Base-by-base conservation (phyloP, 2,113 vertebrate genomes). In the Ciconia maguari region DNA sequence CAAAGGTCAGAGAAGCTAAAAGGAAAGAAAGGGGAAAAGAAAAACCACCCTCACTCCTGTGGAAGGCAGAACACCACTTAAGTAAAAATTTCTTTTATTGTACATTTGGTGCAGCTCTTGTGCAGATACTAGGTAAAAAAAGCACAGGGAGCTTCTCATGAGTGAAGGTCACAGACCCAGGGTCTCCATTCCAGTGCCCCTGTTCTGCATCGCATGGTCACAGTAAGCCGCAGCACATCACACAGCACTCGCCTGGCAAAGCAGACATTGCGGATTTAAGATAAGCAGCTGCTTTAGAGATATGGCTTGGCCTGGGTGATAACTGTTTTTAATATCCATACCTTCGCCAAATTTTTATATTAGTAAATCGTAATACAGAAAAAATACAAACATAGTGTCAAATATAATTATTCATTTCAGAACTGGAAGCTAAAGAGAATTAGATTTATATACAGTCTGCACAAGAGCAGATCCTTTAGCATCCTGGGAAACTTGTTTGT, bases 181-280 rank as follows among this genome's bases (percentile, higher is more conserved):
- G n/a, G 7, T n/a, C n/a, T 21, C n/a, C 16, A 3, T 7, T 9
- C 38, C 46, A 46, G 18, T 0, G 2, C 2, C 11, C 17, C 61
- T 3, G 6, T 27, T 48, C 36, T 6, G 60, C 57, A 29, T 2
- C 2, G 2, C 51, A 0, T 0, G 8, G n/a, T 11, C 49, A 11
- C 36, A 21, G 41, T 0, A 15, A 46, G 51, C 71, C 0, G 11
- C 64, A 64, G 51, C 55, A 29, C 68, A 16, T 10, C 49, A 21
- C 21, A 10, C 34, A 27, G 57, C 6, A 2, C 49, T 17, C 0
- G 6, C 1, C 52, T 36, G 30, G 61, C 58, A 60, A 13, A 48
- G 71, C 52, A 36, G n/a, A 16, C 16, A 0, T 0, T 26, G 78
- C 60, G 57, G 65, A 32, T 27, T 8, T 11, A 6, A 42, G 70